Evolutionary conservation across 2,797 vertebrate genomes (phyloP).

Genomic region (Rhincodon typus): DNA sequence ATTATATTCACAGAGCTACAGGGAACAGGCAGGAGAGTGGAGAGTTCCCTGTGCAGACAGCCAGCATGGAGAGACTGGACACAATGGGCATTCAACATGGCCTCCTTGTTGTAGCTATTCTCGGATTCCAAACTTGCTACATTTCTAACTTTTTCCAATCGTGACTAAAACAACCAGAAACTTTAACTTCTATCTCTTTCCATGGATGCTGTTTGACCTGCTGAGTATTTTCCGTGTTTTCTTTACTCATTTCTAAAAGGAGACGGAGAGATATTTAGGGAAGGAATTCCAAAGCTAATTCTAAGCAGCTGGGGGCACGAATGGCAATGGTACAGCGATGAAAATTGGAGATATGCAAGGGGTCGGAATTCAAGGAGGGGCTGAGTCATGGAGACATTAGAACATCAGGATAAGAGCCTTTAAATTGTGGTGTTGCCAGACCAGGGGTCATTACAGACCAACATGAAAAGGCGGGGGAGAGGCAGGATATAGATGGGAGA

Average conservation of each 20-base stretch:
- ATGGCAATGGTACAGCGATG: neutral
- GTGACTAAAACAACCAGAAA: neutral
- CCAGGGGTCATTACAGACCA: neutral
- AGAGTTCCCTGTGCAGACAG: neutral
- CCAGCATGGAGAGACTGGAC: neutral
- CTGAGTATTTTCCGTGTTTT: neutral
- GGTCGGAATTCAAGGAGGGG: neutral
- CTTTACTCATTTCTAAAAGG: neutral
- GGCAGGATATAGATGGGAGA: neutral
- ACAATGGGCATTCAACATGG: neutral
- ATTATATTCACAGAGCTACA: too few species aligned
- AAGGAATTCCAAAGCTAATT: neutral
- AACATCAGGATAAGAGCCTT: neutral
- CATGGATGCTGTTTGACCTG: neutral
- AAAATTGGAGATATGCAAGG: neutral
- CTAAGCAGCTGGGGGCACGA: neutral
- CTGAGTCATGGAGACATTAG: neutral
- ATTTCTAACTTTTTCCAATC: neutral
- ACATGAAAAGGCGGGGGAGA: too few species aligned
- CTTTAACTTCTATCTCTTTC: neutral
- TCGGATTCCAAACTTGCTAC: neutral
- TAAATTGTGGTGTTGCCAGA: neutral
- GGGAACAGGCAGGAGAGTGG: neutral
- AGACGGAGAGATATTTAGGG: neutral
- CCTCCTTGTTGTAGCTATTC: neutral